Conservation (phyloP, 2,113 vertebrate genomes). For the Pelecanoides urinatrix region DNA sequence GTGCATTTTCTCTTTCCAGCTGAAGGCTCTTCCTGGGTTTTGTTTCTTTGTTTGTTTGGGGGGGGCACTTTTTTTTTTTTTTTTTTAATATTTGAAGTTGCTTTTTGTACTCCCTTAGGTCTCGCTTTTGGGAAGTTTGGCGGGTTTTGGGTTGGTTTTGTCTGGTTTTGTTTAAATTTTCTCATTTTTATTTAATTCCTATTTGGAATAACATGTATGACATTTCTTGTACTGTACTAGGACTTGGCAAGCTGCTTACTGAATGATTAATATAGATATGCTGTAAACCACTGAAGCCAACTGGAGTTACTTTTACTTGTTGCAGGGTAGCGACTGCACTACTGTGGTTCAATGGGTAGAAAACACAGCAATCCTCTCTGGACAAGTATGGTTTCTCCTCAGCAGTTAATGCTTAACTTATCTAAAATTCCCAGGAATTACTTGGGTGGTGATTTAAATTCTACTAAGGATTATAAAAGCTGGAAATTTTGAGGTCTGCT, state of each 20-base stretch:
- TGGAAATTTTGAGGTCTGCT: not conserved
- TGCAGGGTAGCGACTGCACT: not conserved
- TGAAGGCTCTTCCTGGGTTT: not conserved
- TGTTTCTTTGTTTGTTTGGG: not conserved
- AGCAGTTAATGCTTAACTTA: not conserved
- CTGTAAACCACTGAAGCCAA: not conserved
- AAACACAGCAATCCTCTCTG: not conserved
- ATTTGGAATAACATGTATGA: not conserved
- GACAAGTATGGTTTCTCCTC: not conserved
- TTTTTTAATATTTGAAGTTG: not conserved
- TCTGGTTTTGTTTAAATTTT: not conserved
- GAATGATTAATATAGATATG: not conserved
- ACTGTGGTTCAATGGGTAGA: not conserved
- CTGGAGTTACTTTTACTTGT: not conserved
- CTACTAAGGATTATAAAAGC: not conserved
- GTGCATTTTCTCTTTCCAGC: not conserved
- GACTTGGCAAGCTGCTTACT: not conserved
- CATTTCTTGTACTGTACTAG: not conserved
- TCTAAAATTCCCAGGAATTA: not conserved
- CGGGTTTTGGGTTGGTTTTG: not conserved
- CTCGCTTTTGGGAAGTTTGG: not conserved
- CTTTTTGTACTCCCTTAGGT: not conserved
- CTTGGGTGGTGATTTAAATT: not conserved
- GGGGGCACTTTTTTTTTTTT: too few species aligned
- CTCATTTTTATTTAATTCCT: not conserved